Percentiles rank a stretch among this genome's conserved stretches.
phyloP scores from a whole-genome alignment of 2,888 invertebrate species.

The Scelioninae gen. 1 region DNA sequence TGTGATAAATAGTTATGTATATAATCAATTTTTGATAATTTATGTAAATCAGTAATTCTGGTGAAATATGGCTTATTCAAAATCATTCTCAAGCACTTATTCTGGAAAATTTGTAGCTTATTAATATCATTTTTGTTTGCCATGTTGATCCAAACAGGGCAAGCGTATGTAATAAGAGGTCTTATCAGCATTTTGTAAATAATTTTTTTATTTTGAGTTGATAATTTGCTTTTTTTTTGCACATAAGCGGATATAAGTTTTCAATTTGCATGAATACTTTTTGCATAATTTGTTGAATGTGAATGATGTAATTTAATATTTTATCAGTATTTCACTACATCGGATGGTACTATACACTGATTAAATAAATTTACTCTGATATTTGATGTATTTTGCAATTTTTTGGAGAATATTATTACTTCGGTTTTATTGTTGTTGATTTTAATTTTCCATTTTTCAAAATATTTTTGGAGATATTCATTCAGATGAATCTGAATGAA shows the following conservation, averaged over 20 bases:
- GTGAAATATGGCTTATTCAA: neutral
- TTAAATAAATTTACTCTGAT: neutral
- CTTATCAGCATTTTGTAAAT: slow-evolving; percentile 17
- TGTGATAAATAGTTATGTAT: neutral
- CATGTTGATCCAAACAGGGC: neutral
- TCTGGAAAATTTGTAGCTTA: neutral
- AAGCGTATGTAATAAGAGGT: slow-evolving; percentile 10
- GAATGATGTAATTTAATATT: slow-evolving; percentile 4
- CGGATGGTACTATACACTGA: neutral
- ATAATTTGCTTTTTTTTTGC: slow-evolving; percentile 1
- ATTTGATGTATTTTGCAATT: neutral
- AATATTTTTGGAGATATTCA: neutral
- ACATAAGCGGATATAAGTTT: slow-evolving; percentile 9
- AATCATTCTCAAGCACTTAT: slow-evolving; percentile 4
- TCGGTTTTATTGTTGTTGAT: slow-evolving; percentile 4
- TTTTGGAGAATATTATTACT: neutral
- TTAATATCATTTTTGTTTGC: neutral
- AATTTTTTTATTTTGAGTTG: slow-evolving; percentile 14
- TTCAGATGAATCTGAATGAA: too few species aligned
- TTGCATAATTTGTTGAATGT: neutral
- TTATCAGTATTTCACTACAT: slow-evolving; percentile 9
- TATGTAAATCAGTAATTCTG: neutral
- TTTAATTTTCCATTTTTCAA: slow-evolving; percentile 9
- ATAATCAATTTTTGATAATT: neutral
- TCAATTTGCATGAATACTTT: slow-evolving; percentile 1